Conservation (phyloP, 2,113 vertebrate genomes). For the Pachycephala philippinensis region DNA sequence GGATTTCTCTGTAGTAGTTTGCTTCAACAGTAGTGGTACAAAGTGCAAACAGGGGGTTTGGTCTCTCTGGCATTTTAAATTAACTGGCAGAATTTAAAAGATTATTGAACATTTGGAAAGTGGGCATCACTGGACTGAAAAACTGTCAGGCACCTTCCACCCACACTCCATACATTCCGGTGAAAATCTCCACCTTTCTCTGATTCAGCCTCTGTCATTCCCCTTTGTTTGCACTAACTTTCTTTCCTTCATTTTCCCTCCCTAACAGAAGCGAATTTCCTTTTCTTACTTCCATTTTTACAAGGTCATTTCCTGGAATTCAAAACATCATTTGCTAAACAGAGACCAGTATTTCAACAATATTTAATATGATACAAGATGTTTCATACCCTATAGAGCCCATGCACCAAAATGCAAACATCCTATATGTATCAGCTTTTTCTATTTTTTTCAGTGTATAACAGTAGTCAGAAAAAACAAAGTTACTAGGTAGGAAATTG, state of each 20-base stretch:
- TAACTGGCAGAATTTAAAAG: not conserved
- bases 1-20: not conserved
- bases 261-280: not conserved
- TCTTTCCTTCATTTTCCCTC: not conserved
- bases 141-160: not conserved
- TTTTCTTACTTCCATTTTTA: slow-evolving; percentile 11
- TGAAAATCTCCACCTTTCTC: not conserved
- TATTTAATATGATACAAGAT: not conserved
- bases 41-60: not conserved
- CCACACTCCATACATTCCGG: not conserved
- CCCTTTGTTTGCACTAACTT: not conserved
- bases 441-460: not conserved
- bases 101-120: not conserved
- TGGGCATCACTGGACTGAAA: not conserved
- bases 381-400: not conserved
- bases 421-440: not conserved
- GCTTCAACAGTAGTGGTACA: not conserved
- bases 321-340: not conserved
- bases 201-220: not conserved
- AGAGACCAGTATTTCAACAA: not conserved
- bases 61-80: not conserved
- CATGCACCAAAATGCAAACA: not conserved
- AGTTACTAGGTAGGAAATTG: not conserved
- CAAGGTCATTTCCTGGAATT: slow-evolving; percentile 44
- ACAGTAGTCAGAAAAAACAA: not conserved